Conservation (phyloP, 2,797 vertebrate genomes). For the Pitangus sulphuratus region DNA sequence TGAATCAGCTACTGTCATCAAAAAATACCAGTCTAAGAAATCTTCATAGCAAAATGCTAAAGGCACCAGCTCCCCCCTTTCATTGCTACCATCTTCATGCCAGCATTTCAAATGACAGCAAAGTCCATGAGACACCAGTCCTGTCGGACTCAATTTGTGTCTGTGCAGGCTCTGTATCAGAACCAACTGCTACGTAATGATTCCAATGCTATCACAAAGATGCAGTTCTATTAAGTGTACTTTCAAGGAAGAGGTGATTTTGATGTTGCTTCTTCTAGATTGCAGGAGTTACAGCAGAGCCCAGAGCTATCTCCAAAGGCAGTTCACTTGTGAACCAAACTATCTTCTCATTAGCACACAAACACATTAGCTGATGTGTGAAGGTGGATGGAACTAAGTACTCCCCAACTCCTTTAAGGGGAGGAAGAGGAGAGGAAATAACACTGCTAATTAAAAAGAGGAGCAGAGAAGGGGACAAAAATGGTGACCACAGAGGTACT, state of each 20-base stretch:
- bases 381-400: not conserved
- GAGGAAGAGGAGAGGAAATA: not conserved
- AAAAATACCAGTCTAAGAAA: constrained; percentile 48
- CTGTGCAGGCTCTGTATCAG: constrained; percentile 76
- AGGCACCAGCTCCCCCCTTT: constrained; percentile 45
- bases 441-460: not conserved
- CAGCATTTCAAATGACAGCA: constrained; percentile 82
- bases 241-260: constrained; percentile 40
- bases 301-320: constrained; percentile 7
- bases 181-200: constrained; percentile 82
- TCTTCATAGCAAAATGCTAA: constrained; percentile 32
- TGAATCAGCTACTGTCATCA: constrained; percentile 16
- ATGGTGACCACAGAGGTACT: not conserved
- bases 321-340: not conserved
- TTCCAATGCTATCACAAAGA: constrained; percentile 62
- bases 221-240: constrained; percentile 62
- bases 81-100: constrained; percentile 71
- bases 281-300: not conserved
- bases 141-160: constrained; percentile 85
- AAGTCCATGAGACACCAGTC: constrained; percentile 84
- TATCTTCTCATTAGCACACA: not conserved
- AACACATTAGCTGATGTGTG: not conserved
- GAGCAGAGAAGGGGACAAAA: not conserved
- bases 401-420: not conserved
- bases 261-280: constrained; percentile 1